These are phyloP conservation scores for Petroica traversi DNA, from an alignment of 2,113 vertebrate genomes.

Conservation along the genomic window DNA sequence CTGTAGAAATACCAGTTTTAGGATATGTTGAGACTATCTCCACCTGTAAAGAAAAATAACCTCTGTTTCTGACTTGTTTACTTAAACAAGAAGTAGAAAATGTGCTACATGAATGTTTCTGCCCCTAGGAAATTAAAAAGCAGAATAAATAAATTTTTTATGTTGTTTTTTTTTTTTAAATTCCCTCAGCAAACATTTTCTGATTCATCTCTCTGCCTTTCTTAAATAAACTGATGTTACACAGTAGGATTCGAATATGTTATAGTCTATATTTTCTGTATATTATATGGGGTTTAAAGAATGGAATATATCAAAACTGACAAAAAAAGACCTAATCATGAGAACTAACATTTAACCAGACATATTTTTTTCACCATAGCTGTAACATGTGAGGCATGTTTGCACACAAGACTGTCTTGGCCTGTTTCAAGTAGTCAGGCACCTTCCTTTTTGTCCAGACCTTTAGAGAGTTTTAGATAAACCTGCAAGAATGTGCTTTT, in stretches of 20 bases:
- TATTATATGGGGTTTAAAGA: not conserved
- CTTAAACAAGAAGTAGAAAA: not conserved
- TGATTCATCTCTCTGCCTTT: constrained; percentile 69
- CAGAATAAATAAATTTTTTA: not conserved
- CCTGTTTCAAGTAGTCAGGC: constrained; percentile 68
- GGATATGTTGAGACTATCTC: not conserved
- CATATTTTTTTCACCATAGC: constrained; percentile 59
- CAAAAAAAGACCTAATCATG: not conserved
- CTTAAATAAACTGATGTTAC: constrained; percentile 1
- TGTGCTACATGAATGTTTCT: not conserved
- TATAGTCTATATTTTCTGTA: not conserved
- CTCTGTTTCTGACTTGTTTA: not conserved
- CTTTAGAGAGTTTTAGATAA: constrained; percentile 78
- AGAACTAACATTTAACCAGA: constrained; percentile 68
- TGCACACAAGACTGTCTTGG: constrained; percentile 79
- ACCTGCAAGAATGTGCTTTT: constrained; percentile 81
- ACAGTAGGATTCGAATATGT: not conserved
- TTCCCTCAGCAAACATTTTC: not conserved
- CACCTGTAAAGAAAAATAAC: not conserved
- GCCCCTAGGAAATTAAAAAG: not conserved
- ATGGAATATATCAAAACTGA: not conserved
- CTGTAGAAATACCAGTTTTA: not conserved
- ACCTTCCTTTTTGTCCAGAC: constrained; percentile 72
- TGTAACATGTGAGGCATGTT: constrained; percentile 74
- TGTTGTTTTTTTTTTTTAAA: not conserved